Conservation (phyloP, 1,140 invertebrate genomes). For the Calosoma granatense region DNA sequence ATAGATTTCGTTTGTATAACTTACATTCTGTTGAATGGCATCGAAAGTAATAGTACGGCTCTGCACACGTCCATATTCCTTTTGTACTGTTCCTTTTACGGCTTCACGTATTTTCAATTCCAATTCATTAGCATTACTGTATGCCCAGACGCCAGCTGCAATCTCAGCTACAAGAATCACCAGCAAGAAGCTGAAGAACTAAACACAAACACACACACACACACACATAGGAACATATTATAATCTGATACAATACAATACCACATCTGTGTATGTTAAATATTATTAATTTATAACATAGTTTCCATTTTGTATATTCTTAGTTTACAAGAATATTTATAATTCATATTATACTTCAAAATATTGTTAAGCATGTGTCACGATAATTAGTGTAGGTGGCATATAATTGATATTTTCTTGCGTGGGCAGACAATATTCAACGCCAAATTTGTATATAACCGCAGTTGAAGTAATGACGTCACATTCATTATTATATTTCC, state of each 20-base stretch:
- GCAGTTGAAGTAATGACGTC: too few species aligned
- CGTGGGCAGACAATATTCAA: too few species aligned
- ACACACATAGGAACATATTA: too few species aligned
- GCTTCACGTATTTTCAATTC: constrained; percentile 49
- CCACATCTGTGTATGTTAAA: background rate
- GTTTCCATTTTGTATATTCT: too few species aligned
- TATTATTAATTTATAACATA: constrained; percentile 4
- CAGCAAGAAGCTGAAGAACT: constrained; percentile 64
- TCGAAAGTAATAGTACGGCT: constrained; percentile 56
- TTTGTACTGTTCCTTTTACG: constrained; percentile 53
- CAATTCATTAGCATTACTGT: constrained; percentile 53
- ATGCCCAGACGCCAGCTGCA: constrained; percentile 62
- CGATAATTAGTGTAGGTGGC: too few species aligned
- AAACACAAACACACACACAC: too few species aligned
- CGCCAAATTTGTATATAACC: too few species aligned
- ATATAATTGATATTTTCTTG: too few species aligned
- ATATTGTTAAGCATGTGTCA: too few species aligned
- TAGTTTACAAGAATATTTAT: too few species aligned
- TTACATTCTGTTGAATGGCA: constrained; percentile 53
- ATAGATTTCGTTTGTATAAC: constrained; percentile 14
- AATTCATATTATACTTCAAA: too few species aligned
- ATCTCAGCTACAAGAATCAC: constrained; percentile 71
- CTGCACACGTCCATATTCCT: constrained; percentile 54
- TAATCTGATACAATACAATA: constrained; percentile 33
- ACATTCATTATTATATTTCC: too few species aligned